These are phyloP conservation scores for Ophiothrix spiculata DNA, from an alignment of 35 echinoderm and acorn worm genomes.

Conservation along the genomic window DNA sequence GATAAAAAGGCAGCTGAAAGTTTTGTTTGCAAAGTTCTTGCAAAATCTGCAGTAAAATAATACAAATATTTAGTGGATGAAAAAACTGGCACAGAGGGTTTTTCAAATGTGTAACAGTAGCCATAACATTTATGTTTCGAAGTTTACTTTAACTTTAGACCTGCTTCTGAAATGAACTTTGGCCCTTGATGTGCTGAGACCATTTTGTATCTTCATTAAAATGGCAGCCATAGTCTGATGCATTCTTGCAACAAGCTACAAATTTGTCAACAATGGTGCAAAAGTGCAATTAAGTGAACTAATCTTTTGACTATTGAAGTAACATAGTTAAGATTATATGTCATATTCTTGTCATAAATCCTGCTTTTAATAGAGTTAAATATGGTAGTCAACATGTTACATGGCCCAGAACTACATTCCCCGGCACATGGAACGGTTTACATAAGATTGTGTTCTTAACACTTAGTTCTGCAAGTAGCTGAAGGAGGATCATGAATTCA, in stretches of 20 bases:
- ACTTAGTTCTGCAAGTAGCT: background rate
- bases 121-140: background rate
- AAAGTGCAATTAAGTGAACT: no score
- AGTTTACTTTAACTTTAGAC: background rate
- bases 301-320: no score
- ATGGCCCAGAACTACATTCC: background rate
- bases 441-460: constrained; percentile 9
- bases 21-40: background rate
- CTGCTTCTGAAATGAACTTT: background rate
- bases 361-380: no score
- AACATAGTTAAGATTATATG: no score
- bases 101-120: background rate
- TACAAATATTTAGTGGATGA: background rate
- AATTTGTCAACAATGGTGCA: no score
- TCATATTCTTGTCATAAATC: no score
- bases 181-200: background rate
- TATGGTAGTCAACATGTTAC: no score
- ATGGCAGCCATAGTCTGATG: no score
- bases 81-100: background rate
- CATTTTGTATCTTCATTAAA: no score
- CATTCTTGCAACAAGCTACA: no score
- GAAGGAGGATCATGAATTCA: background rate
- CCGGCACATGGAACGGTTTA: background rate
- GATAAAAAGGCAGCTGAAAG: background rate
- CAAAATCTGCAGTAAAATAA: background rate